Conservation (phyloP, 2,113 vertebrate genomes). For the Clarias macrocephalus region DNA sequence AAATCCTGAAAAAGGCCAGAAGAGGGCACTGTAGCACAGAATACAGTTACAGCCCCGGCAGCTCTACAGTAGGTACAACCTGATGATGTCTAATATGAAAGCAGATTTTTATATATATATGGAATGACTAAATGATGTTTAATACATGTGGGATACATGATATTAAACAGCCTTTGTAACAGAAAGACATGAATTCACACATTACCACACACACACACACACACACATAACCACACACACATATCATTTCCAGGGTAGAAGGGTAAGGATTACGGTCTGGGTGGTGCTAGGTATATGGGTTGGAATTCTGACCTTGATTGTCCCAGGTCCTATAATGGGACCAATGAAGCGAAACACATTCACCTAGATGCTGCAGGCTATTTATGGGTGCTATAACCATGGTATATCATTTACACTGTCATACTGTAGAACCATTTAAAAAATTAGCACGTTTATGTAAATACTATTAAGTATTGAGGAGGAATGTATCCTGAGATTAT, state of each 20-base stretch:
- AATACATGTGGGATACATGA: constrained; percentile 29
- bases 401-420: neutral
- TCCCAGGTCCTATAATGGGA: constrained; percentile 31
- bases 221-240: constrained; percentile 24
- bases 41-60: constrained; percentile 40
- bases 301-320: neutral
- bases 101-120: constrained; percentile 3
- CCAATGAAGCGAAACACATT: constrained; percentile 50
- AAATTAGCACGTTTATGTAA: neutral
- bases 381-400: neutral
- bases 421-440: neutral
- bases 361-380: constrained; percentile 52
- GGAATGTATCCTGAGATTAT: neutral
- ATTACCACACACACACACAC: constrained; percentile 5
- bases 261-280: neutral
- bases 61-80: neutral
- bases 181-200: constrained; percentile 1
- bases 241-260: constrained; percentile 4
- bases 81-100: constrained; percentile 1
- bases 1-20: neutral
- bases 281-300: neutral
- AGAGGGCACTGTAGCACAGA: constrained; percentile 38
- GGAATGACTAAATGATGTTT: neutral
- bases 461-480: neutral
- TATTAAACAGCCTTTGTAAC: constrained; percentile 20